Percentiles rank a stretch among this genome's conserved stretches.
Evolutionary conservation across 2,888 invertebrate genomes (phyloP).

Genomic region (Drosophila trichaetosa): DNA sequence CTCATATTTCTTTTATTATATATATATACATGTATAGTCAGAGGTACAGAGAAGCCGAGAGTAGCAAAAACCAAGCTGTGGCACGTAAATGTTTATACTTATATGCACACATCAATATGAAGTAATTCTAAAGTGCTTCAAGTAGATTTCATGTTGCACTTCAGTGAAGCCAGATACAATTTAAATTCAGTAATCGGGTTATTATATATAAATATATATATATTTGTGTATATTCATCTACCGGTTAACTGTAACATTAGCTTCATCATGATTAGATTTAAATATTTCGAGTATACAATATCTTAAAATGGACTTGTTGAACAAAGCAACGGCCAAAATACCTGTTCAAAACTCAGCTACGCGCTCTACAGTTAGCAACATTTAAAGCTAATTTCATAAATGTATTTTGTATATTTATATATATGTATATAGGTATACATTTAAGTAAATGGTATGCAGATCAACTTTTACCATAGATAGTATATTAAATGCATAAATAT

Average conservation of each 20-base stretch:
- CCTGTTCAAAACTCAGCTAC: constrained; percentile 58
- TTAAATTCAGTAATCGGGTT: constrained; percentile 37
- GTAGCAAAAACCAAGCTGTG: constrained; percentile 53
- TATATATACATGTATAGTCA: constrained; percentile 12
- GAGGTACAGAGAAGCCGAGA: constrained; percentile 61
- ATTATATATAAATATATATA: constrained; percentile 3
- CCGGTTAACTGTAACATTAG: constrained; percentile 17
- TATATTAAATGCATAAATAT: constrained; percentile 64
- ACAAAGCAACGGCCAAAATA: constrained; percentile 62
- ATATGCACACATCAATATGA: constrained; percentile 6
- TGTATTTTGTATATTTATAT: constrained; percentile 26
- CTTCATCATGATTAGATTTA: neutral
- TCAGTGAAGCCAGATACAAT: constrained; percentile 20
- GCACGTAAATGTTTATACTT: constrained; percentile 6
- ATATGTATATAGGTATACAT: constrained; percentile 21
- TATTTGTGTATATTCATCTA: constrained; percentile 1
- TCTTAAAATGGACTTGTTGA: constrained; percentile 65
- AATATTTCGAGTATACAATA: constrained; percentile 17
- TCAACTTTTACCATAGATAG: constrained; percentile 23
- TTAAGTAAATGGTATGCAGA: constrained; percentile 21
- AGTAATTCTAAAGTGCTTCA: constrained; percentile 1
- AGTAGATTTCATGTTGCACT: constrained; percentile 47
- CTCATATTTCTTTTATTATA: constrained; percentile 11
- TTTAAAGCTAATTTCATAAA: constrained; percentile 58
- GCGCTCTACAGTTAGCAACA: constrained; percentile 63